Conservation (phyloP, 1,140 invertebrate genomes). For the Trichonephila inaurata region DNA sequence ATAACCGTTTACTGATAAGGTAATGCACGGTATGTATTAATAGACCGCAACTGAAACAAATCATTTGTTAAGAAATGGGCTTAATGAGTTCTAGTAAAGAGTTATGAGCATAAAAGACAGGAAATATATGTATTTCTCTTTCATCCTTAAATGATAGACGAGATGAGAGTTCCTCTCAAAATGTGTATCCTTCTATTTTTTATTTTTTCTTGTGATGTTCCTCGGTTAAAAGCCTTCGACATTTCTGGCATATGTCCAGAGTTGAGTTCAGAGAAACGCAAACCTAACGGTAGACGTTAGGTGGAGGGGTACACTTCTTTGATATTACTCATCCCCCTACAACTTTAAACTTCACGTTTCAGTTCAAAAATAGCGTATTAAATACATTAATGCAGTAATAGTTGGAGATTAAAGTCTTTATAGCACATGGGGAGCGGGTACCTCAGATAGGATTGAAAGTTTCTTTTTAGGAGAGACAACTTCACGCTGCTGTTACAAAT, state of each 20-base stretch:
- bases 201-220: not conserved
- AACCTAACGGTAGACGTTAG: not conserved
- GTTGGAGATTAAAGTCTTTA: not conserved
- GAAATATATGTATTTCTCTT: not conserved
- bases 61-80: too few species aligned
- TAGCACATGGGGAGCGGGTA: not conserved
- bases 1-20: too few species aligned
- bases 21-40: too few species aligned
- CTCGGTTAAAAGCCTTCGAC: not conserved
- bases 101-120: not conserved
- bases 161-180: not conserved
- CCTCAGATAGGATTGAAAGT: not conserved
- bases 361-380: conserved; percentile 23
- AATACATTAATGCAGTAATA: not conserved
- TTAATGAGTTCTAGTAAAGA: too few species aligned
- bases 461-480: not conserved
- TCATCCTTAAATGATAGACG: not conserved
- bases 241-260: conserved; percentile 6
- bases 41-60: too few species aligned
- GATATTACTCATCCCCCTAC: not conserved
- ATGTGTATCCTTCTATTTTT: not conserved
- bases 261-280: not conserved
- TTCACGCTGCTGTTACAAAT: not conserved
- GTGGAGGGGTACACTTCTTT: not conserved
- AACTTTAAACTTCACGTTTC: not conserved